phyloP scores from a whole-genome alignment of 1,140 invertebrate species.

The Drosophila setifemur region DNA sequence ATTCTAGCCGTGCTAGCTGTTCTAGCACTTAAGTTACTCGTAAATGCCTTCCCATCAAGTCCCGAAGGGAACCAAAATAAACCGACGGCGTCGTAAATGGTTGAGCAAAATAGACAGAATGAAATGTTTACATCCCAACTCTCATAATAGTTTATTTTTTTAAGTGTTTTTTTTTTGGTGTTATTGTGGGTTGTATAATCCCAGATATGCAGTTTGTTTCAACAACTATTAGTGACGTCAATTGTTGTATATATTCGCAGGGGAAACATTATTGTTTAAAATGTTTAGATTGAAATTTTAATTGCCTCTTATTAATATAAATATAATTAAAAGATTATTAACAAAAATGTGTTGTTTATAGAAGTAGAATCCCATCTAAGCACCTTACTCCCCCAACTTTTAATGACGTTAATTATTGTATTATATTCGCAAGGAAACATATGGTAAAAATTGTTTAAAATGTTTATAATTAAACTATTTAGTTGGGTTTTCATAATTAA shows the following conservation, averaged over 20 bases:
- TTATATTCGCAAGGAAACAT: neutral
- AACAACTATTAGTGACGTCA: conserved; percentile 4
- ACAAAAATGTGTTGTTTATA: neutral
- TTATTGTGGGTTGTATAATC: neutral
- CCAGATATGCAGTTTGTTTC: neutral
- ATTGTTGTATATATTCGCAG: neutral
- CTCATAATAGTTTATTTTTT: conserved; percentile 5
- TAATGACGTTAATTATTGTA: neutral
- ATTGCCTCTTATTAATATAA: too few species aligned
- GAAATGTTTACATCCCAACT: conserved; percentile 10
- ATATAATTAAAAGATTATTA: too few species aligned
- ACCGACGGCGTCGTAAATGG: conserved; percentile 12
- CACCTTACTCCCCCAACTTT: neutral
- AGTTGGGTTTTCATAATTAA: too few species aligned
- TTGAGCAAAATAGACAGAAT: conserved; percentile 1
- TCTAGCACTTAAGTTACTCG: conserved; percentile 36
- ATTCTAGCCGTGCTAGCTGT: too few species aligned
- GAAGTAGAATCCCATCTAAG: conserved; percentile 1
- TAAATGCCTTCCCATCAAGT: conserved; percentile 36
- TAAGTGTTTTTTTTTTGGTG: neutral
- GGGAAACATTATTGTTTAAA: neutral
- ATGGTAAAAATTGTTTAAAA: too few species aligned
- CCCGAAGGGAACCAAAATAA: conserved; percentile 20
- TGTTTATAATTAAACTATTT: too few species aligned
- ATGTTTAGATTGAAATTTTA: too few species aligned